Evolutionary conservation across 2,113 vertebrate genomes (phyloP).

Genomic region (Labeo catla): DNA sequence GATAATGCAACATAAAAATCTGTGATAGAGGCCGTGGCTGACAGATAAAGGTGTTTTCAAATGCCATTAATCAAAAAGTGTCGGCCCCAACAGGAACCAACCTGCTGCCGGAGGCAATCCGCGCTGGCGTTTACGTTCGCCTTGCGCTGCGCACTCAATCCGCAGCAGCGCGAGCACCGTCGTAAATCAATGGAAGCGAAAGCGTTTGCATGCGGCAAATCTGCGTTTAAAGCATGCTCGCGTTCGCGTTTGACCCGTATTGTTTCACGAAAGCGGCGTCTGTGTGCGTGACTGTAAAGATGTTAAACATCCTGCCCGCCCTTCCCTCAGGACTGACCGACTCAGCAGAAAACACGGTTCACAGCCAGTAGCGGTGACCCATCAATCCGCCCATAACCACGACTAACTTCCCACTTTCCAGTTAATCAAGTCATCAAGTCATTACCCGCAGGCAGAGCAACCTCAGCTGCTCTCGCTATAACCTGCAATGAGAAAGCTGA

Average conservation of each 20-base stretch:
- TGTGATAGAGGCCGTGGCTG: too few species aligned
- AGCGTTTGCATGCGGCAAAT: not conserved
- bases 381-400: constrained; percentile 71
- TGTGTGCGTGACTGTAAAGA: constrained; percentile 5
- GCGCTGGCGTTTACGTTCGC: too few species aligned
- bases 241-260: not conserved
- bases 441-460: constrained; percentile 65
- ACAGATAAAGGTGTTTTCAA: constrained; percentile 47
- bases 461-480: constrained; percentile 62
- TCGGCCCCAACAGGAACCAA: too few species aligned
- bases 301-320: constrained; percentile 50
- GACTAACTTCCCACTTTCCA: constrained; percentile 73
- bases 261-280: not conserved
- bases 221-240: not conserved
- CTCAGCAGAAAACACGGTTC: constrained; percentile 67
- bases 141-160: not conserved
- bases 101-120: too few species aligned
- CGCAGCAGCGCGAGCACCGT: not conserved
- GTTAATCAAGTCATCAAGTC: constrained; percentile 79
- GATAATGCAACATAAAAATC: constrained; percentile 40
- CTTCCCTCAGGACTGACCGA: constrained; percentile 55
- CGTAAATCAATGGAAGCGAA: not conserved
- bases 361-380: too few species aligned
- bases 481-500: too few species aligned
- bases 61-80: constrained; percentile 18